Evolutionary conservation across 2,888 invertebrate genomes (phyloP), one percentile per base, ranked within the genome.

Genomic region (Chesias legatella): DNA sequence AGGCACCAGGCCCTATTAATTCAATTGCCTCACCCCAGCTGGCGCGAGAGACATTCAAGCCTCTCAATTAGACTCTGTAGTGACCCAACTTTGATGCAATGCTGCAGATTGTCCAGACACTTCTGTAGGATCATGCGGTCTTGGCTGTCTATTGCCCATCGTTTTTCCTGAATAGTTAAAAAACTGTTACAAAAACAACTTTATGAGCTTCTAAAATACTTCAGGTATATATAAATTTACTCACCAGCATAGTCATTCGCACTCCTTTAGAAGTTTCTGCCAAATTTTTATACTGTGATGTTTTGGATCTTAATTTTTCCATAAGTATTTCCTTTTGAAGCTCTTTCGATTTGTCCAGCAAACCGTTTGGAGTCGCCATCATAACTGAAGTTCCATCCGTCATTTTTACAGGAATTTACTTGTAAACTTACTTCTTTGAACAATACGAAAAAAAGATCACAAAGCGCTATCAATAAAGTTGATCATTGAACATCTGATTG

Each of bases 81-180:
- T 0, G 96, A 96, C 44, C 94, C 95, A 1, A 98, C 96, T 90
- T 96, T 97, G 55, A 98, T 97, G 47, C 96, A 96, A 78, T 97
- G 95, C 68, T 98, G 98, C 58, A 98, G 89, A 43, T 95, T 95
- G 72, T 98, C 98, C 51, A 98, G 85, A 74, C 96, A 97, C 81
- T 95, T 94, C 74, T 97, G 97, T 45, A 98, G 89, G 60, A 95
- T 95, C 63, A 92, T 91, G 65, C 95, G 93, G 70, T 97, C 97
- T 24, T 93, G 91, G 60, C 92, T 93, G 66, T 98, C 98, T 36
- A 96, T 89, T 3, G 95, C 94, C 84, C 95, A 96, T 48, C 96
- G 90, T 74, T 98, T 97, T 67, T 98, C 98, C 95, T 95, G 70
- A 9, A 79, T 9, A 53, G 56, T 40, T 21, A 26, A 26, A 21